Evolutionary conservation across 2,797 vertebrate species (phyloP), one percentile per base, ranked within the genome.

Genomic region (Calcarius lapponicus): DNA sequence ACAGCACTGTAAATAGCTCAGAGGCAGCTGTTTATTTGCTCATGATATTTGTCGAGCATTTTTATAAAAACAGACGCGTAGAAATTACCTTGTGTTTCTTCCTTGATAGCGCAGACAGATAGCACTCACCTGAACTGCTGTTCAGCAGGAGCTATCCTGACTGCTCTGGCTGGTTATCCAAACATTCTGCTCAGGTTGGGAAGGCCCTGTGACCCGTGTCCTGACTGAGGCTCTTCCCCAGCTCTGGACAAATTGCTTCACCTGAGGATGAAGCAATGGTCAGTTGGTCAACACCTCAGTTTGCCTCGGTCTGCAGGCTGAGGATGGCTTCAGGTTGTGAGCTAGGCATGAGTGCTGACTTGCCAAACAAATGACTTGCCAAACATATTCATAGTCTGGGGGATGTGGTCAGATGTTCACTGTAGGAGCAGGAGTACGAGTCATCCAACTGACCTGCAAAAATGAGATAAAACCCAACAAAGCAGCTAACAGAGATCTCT

Each of bases 1-100:
- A 96, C 85, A 95, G 73, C 85, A 81, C 82, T 91, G 91, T 92
- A 93, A 96, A 94, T 91, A 96, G 75, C 58, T 80, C 79, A 34
- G 69, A 94, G 91, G 72, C 81, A 94, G 93, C 81, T 93, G 75
- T 94, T 97, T 96, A 94, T 95, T 96, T 96, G 58, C 80, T 86
- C 45, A 12, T 56, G 4, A 19, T 91, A 90, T 93, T 92, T 94
- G 91, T 94, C 2, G 4, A 92, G 60, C 88, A 81, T 95, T 96
- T 96, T 81, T 86, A 45, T 79, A 61, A 93, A 93, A 93, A 74
- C 42, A 89, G 81, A 89, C 50, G 17, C 0, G 7, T 31, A 40
- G 81, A 57, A 57, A 91, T 89, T 87, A 81, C 21, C 19, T 81
- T 47, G 31, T 66, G 25, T 86, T 88, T 40, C 75, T 95, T 80